A percentile compares a stretch with the other conserved stretches of the same genome.
phyloP scores from a whole-genome alignment of 2,113 vertebrate genomes.

The Pangasianodon hypophthalmus region DNA sequence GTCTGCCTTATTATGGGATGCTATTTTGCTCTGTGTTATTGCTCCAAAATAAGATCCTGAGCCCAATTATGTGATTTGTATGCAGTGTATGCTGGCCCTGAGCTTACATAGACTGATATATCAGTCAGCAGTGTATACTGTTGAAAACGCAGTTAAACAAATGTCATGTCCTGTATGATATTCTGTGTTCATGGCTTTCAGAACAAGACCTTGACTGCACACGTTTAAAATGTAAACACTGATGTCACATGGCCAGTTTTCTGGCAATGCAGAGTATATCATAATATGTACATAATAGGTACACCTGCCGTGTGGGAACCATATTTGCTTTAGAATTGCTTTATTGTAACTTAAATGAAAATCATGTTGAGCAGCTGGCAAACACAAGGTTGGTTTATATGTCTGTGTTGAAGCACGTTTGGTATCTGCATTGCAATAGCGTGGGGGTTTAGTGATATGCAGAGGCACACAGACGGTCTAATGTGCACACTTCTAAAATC shows the following conservation, averaged over 20 bases:
- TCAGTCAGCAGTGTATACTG: neutral
- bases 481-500: neutral
- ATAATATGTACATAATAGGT: neutral
- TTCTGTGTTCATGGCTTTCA: neutral
- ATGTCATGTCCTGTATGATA: conserved; percentile 14
- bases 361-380: neutral
- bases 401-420: neutral
- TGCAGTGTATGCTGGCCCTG: neutral
- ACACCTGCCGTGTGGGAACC: neutral
- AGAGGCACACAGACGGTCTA: neutral
- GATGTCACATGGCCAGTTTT: no score
- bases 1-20: conserved; percentile 20
- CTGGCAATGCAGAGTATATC: neutral
- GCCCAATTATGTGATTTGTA: conserved; percentile 23
- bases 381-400: neutral
- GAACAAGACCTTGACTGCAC: neutral
- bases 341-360: neutral
- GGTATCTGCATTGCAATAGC: neutral
- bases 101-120: neutral
- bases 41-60: conserved; percentile 25
- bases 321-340: neutral
- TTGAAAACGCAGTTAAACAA: neutral
- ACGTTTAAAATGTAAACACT: neutral
- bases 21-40: neutral
- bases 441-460: neutral